Percentiles rank a stretch among this genome's conserved stretches.
Conservation (phyloP, 2,797 vertebrate genomes). For the Karalla daura region DNA sequence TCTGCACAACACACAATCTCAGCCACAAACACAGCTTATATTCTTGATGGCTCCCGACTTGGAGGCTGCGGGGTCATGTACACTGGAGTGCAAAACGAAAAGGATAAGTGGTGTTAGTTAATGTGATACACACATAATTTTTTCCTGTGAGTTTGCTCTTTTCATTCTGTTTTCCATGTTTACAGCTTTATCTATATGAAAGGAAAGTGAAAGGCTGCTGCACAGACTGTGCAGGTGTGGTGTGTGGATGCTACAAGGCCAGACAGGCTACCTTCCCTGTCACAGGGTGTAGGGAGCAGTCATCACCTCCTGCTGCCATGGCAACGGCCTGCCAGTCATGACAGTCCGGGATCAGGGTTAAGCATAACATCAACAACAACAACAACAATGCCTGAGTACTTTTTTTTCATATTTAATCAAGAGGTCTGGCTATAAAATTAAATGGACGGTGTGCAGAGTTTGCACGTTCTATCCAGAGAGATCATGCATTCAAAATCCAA, state of each 20-base stretch:
- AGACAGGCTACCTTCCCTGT: constrained; percentile 19
- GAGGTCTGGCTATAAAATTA: no score
- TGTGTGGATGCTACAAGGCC: constrained; percentile 17
- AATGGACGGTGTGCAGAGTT: no score
- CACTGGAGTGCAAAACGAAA: neutral
- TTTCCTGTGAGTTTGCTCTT: neutral
- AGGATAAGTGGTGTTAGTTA: neutral
- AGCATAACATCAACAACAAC: neutral
- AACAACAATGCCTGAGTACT: neutral
- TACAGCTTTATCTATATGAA: neutral
- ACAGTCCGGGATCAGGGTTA: constrained; percentile 19
- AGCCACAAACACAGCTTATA: neutral
- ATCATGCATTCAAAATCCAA: no score
- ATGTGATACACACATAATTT: neutral
- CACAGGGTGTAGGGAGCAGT: constrained; percentile 28
- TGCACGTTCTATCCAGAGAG: no score
- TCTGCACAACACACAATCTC: constrained; percentile 4
- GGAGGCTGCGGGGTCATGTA: constrained; percentile 7
- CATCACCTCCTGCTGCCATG: constrained; percentile 67
- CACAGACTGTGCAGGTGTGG: neutral
- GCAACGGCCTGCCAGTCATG: constrained; percentile 70
- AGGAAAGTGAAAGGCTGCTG: neutral
- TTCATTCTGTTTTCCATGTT: neutral
- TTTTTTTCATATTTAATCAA: no score
- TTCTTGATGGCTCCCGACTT: neutral